Percentiles rank a stretch among this genome's conserved stretches.
These are phyloP conservation scores for Phlogophora meticulosa DNA, from an alignment of 2,888 invertebrate genomes.

Conservation along the genomic window DNA sequence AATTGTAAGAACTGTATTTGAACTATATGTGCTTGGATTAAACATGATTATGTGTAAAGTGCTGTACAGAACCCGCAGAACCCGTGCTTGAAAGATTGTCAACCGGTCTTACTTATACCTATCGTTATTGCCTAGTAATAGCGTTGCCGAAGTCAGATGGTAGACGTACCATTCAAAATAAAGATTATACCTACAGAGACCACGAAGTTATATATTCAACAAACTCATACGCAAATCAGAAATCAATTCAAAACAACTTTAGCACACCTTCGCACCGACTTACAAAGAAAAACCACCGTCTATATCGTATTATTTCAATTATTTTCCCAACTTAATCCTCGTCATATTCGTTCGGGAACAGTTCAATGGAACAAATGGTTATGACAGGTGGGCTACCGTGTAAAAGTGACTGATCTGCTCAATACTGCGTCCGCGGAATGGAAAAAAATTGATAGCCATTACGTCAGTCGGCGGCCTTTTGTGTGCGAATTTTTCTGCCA, in stretches of 20 bases:
- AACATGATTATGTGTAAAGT: no score
- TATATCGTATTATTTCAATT: constrained; percentile 57
- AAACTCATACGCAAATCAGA: constrained; percentile 27
- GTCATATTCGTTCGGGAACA: constrained; percentile 51
- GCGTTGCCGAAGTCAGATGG: neutral
- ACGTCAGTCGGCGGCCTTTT: constrained; percentile 72
- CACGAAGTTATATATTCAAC: neutral
- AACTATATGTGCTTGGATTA: neutral
- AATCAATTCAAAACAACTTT: constrained; percentile 20
- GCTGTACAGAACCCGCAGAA: neutral
- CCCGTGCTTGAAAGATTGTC: neutral
- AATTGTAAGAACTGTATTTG: neutral
- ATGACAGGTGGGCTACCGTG: constrained; percentile 63
- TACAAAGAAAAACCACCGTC: constrained; percentile 22
- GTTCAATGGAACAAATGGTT: constrained; percentile 65
- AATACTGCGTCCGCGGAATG: constrained; percentile 73
- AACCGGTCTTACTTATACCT: neutral
- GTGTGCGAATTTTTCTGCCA: constrained; percentile 65
- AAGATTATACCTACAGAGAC: neutral
- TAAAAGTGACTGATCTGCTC: constrained; percentile 80
- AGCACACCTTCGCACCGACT: neutral
- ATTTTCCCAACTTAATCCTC: constrained; percentile 51
- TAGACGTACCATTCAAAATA: neutral
- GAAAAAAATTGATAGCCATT: constrained; percentile 79
- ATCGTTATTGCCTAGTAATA: neutral